A percentile compares a stretch with the other conserved stretches of the same genome.
phyloP scores from a whole-genome alignment of 30 jellyfish, hydroid and myxozoan genomes.

The Phacellophora camtschatica region DNA sequence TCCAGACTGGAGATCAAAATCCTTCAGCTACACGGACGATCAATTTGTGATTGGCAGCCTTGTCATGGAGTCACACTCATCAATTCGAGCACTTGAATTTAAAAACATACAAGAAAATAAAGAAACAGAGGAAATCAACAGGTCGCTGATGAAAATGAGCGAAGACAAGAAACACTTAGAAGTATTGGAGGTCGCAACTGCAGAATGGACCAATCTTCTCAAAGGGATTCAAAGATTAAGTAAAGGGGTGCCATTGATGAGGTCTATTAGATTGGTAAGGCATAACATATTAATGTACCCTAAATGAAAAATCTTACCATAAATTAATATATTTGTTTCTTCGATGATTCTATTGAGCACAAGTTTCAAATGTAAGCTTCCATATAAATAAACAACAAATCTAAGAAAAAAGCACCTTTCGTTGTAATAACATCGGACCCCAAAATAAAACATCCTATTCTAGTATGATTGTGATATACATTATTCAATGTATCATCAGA shows the following conservation, averaged over 20 bases:
- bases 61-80: slow-evolving; percentile 9
- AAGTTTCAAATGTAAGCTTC: too few relatives aligned
- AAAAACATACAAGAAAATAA: background rate
- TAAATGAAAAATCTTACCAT: background rate
- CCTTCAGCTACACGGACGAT: slow-evolving; percentile 3
- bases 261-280: slow-evolving; percentile 51
- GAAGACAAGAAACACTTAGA: slow-evolving; percentile 50
- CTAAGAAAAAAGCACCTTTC: too few relatives aligned
- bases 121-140: slow-evolving; percentile 16
- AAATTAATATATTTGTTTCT: too few relatives aligned
- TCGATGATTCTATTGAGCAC: background rate
- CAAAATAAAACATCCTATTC: too few relatives aligned
- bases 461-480: too few relatives aligned
- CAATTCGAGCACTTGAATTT: slow-evolving; percentile 47
- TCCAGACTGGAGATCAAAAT: slow-evolving; percentile 23
- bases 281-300: background rate
- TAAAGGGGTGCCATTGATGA: slow-evolving; percentile 60
- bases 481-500: too few relatives aligned
- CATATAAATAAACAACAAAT: too few relatives aligned
- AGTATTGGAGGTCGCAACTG: slow-evolving; percentile 32
- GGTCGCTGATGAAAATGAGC: slow-evolving; percentile 13
- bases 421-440: too few relatives aligned
- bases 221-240: slow-evolving; percentile 46
- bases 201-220: slow-evolving; percentile 28
- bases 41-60: slow-evolving; percentile 29